phyloP scores from a whole-genome alignment of 2,113 vertebrate genomes.

The Sus scrofa region T2T-Sscrofa CM000820.6:45386501-45387000 shows the following conservation, averaged over 20 bases:
- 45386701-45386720: neutral
- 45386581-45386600: neutral
- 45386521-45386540: neutral
- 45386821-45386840: neutral
- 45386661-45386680: neutral
- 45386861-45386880: neutral
- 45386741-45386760: neutral
- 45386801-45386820: neutral
- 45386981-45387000: slow-evolving; percentile 65
- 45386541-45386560: neutral
- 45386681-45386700: neutral
- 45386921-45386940: neutral
- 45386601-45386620: neutral
- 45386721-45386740: neutral
- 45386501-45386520: neutral
- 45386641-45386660: neutral
- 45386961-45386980: slow-evolving; percentile 62
- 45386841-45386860: neutral
- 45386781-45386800: neutral
- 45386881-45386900: neutral
- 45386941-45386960: neutral
- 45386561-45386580: neutral
- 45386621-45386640: neutral
- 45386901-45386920: neutral
- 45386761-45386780: neutral